phyloP scores from a whole-genome alignment of 1,140 invertebrate species.

The Drosophila tsacasi region DNA sequence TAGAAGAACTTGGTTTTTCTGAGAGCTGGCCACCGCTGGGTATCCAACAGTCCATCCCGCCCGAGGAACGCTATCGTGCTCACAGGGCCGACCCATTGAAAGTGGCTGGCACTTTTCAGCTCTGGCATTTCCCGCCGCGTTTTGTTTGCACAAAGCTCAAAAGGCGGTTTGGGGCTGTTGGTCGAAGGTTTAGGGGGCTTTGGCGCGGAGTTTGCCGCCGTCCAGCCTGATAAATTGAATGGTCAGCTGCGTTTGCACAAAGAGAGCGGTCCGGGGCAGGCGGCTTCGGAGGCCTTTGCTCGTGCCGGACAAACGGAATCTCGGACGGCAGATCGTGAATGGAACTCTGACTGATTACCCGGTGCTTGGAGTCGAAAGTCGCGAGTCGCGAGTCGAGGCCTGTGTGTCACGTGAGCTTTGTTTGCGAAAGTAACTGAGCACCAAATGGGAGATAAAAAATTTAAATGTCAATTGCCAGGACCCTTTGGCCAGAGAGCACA shows the following conservation, averaged over 20 bases:
- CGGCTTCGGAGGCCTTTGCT: slow-evolving; percentile 30
- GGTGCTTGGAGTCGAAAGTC: neutral
- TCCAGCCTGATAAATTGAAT: slow-evolving; percentile 81
- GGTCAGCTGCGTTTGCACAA: slow-evolving; percentile 76
- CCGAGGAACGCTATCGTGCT: no score
- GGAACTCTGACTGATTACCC: slow-evolving; percentile 42
- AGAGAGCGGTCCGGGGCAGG: slow-evolving; percentile 54
- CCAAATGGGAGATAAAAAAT: slow-evolving; percentile 29
- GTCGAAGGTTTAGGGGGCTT: slow-evolving; percentile 6
- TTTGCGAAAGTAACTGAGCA: slow-evolving; percentile 20
- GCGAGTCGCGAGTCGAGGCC: neutral
- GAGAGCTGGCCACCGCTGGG: neutral
- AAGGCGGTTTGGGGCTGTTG: slow-evolving; percentile 39
- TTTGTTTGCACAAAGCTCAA: slow-evolving; percentile 76
- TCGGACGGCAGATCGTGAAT: slow-evolving; percentile 26
- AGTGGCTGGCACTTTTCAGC: slow-evolving; percentile 59
- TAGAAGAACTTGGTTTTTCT: neutral
- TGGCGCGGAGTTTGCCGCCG: slow-evolving; percentile 15
- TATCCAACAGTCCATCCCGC: slow-evolving; percentile 9
- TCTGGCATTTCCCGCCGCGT: slow-evolving; percentile 46
- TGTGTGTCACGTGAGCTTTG: slow-evolving; percentile 18
- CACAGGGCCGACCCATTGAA: slow-evolving; percentile 50
- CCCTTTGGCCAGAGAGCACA: slow-evolving; percentile 6
- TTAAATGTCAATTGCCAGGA: slow-evolving; percentile 27
- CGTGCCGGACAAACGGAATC: slow-evolving; percentile 58